phyloP scores from a whole-genome alignment of 2,113 vertebrate species.

The Cyrtonyx montezumae region DNA sequence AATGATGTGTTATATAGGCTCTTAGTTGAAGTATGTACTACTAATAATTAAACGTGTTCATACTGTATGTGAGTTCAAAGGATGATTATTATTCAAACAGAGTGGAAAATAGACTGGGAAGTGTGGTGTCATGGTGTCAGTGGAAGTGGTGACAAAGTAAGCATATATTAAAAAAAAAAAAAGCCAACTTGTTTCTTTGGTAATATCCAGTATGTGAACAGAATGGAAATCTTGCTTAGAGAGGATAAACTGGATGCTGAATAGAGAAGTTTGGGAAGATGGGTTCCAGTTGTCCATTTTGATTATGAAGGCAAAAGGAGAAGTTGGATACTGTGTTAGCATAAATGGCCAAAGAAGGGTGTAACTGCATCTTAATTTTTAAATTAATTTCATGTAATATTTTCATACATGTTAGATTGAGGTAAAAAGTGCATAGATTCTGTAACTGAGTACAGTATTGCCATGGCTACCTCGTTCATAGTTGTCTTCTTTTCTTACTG shows the following conservation, averaged over 20 bases:
- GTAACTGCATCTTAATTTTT: too few relatives aligned
- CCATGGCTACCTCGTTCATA: too few relatives aligned
- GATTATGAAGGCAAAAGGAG: not conserved
- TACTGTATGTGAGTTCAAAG: not conserved
- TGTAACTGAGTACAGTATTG: too few relatives aligned
- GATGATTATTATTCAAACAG: not conserved
- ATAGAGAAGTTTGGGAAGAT: not conserved
- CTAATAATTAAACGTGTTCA: not conserved
- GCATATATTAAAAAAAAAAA: not conserved
- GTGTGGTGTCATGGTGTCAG: not conserved
- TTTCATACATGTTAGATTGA: too few relatives aligned
- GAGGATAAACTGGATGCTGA: slow-evolving; percentile 15
- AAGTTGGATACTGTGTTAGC: not conserved
- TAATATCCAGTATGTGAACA: not conserved
- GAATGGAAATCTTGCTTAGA: not conserved
- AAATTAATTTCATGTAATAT: too few relatives aligned
- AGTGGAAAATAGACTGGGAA: not conserved
- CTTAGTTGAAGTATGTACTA: not conserved
- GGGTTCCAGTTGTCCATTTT: not conserved
- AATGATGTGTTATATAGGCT: not conserved
- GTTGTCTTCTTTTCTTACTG: too few relatives aligned
- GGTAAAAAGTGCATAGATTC: too few relatives aligned
- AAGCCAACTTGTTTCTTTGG: not conserved
- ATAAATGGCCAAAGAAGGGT: too few relatives aligned
- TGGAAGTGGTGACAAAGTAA: not conserved